Percentiles rank a stretch among this genome's conserved stretches.
Conservation (phyloP, 2,888 invertebrate genomes). For the Morpho helenor region DNA sequence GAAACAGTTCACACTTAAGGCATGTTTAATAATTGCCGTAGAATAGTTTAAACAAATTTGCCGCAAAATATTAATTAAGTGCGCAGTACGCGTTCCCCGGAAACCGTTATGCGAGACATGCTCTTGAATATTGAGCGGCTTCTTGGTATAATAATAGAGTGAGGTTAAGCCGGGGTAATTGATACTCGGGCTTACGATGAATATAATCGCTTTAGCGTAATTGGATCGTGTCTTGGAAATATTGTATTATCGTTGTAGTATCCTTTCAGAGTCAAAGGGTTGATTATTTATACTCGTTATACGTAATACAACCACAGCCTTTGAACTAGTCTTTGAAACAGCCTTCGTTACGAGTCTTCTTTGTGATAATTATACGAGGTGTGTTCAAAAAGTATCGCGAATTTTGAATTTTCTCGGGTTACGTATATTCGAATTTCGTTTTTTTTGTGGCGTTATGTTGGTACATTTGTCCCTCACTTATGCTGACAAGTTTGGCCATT, state of each 20-base stretch:
- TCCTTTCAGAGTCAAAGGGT: constrained; percentile 1
- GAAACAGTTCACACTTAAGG: no score
- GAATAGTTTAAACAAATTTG: background rate
- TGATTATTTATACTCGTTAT: constrained; percentile 1
- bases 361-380: no score
- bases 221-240: constrained; percentile 16
- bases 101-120: background rate
- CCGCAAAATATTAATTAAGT: background rate
- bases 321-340: no score
- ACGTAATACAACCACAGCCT: background rate
- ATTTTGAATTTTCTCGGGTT: no score
- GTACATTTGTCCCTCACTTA: no score
- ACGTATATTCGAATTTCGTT: no score
- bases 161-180: constrained; percentile 16
- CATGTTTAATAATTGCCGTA: background rate
- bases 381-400: no score
- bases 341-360: no score
- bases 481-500: no score
- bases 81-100: background rate
- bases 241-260: constrained; percentile 8
- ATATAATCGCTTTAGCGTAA: constrained; percentile 20
- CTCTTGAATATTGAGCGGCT: constrained; percentile 12
- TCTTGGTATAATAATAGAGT: constrained; percentile 12
- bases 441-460: no score
- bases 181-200: constrained; percentile 15